These are phyloP conservation scores for Hippocampus comes DNA, from an alignment of 2,113 vertebrate species.

Conservation along the genomic window DNA sequence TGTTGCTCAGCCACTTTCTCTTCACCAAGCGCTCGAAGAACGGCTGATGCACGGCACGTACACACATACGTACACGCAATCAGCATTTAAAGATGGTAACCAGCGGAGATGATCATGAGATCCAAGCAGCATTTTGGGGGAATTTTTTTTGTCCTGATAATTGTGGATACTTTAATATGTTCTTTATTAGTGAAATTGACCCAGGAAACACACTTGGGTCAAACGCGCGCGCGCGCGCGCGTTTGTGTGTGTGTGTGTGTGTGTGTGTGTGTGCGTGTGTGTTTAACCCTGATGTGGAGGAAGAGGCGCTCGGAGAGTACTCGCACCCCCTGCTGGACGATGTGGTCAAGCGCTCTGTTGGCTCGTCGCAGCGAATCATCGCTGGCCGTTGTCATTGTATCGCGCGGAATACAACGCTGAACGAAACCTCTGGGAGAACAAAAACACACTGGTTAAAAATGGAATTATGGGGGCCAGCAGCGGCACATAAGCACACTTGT, in stretches of 20 bases:
- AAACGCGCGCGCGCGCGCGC: constrained; percentile 2
- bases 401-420: constrained; percentile 73
- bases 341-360: constrained; percentile 71
- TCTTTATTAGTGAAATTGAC: neutral
- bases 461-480: neutral
- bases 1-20: constrained; percentile 82
- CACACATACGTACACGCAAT: neutral
- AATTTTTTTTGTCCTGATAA: neutral
- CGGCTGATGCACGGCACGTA: constrained; percentile 58
- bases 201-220: too few species aligned
- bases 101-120: too few species aligned
- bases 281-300: constrained; percentile 79
- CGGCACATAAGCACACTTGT: neutral
- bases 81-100: neutral
- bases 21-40: constrained; percentile 84
- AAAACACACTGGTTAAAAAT: neutral
- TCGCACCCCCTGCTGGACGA: constrained; percentile 75
- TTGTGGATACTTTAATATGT: neutral
- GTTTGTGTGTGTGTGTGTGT: constrained; percentile 18
- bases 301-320: constrained; percentile 78
- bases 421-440: constrained; percentile 69
- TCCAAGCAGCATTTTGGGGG: too few species aligned
- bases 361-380: constrained; percentile 75
- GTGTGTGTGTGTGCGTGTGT: constrained; percentile 24
- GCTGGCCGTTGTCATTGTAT: constrained; percentile 68